These are phyloP conservation scores for Lytechinus variegatus DNA, from an alignment of 35 echinoderm and acorn worm species.

Conservation along the genomic window DNA sequence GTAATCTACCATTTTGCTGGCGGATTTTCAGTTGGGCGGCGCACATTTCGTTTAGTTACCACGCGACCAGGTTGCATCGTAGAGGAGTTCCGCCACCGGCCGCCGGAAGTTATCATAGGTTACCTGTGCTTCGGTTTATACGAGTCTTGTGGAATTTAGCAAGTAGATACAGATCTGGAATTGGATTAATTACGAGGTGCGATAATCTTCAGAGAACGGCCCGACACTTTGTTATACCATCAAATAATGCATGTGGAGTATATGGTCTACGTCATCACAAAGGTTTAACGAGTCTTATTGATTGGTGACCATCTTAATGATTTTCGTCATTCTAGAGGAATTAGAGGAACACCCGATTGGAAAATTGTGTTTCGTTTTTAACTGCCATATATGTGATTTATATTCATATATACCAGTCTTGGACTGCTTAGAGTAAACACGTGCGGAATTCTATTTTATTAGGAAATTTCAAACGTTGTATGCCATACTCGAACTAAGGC, in stretches of 20 bases:
- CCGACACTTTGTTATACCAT: not conserved
- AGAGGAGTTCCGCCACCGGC: not conserved
- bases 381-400: no score
- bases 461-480: no score
- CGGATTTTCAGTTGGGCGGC: not conserved
- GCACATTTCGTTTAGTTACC: not conserved
- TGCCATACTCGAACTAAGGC: no score
- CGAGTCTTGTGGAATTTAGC: not conserved
- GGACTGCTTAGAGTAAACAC: no score
- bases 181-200: not conserved
- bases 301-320: not conserved
- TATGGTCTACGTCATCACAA: not conserved
- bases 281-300: not conserved
- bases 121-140: not conserved
- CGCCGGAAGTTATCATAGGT: not conserved
- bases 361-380: not conserved
- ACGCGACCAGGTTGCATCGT: not conserved
- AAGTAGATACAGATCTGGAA: not conserved
- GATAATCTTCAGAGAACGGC: not conserved
- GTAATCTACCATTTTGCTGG: not conserved
- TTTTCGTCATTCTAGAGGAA: not conserved
- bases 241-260: not conserved
- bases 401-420: no score
- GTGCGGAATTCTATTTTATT: no score
- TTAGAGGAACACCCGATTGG: not conserved